Base-by-base conservation (phyloP, 2,888 invertebrate species). In the Trimorus sp. region DNA sequence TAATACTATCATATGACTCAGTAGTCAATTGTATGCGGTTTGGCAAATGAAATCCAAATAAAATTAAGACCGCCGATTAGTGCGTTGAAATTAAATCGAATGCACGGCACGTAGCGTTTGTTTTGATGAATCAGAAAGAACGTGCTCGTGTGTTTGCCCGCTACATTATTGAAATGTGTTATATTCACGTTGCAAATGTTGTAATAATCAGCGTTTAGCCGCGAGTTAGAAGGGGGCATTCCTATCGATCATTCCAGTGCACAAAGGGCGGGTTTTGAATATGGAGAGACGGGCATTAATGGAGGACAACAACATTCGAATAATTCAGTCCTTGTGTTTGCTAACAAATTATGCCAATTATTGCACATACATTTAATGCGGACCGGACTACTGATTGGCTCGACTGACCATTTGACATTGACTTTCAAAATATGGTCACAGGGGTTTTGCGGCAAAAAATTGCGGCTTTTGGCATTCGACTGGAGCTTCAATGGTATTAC, bases 191-290 rank as follows among this genome's bases (percentile, higher is more conserved):
- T 79, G 68, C 71, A 79, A 73, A 79, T 79, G 56, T 73, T 37
- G 45, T 62, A 73, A 73, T 73, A 79, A 79, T 73, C 79, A 71
- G 66, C 73, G 66, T 71, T 59, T 65, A 66, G 71, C 42, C 37
- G 60, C 42, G 7, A 12, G 36, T 8, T 36, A 26, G 26, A 26
- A 26, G 26, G 26, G 26, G 53, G 15, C 68, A 68, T 59, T 60
- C 68, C 37, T 53, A 68, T 76, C 59, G 68, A 76, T 76, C 60
- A 53, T 54, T 38, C 60, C 26, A 4, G 26, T 16, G 53, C 38
- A 60, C 54, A 60, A 76, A 68, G 75, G 75, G n/a, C 53, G 36
- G 36, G 15, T 51, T 60, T 76, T 45, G 68, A 53, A 68, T 76
- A 60, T 60, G 65, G 49, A 66, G 59, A 42, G 59, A 59, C 58